Conservation (phyloP, 2,113 vertebrate genomes). For the Synchiropus splendidus region DNA sequence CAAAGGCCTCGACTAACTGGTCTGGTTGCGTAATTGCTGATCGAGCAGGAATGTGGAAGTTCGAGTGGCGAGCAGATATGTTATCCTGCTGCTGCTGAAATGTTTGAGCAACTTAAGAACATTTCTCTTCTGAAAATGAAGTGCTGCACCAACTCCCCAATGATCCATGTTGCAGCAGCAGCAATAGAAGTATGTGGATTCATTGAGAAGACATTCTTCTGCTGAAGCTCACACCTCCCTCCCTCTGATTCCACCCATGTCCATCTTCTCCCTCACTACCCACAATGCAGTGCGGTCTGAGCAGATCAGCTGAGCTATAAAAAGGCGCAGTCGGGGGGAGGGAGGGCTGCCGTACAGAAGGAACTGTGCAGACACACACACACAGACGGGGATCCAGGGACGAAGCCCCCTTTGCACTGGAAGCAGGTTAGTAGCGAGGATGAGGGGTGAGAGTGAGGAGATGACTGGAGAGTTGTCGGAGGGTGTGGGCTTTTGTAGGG, state of each 20-base stretch:
- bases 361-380: slow-evolving; percentile 51
- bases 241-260: slow-evolving; percentile 4
- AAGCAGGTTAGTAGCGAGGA: slow-evolving; percentile 68
- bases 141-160: too few relatives aligned
- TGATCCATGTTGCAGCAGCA: too few relatives aligned
- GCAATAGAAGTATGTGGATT: too few relatives aligned
- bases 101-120: too few relatives aligned
- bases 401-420: slow-evolving; percentile 45
- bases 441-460: background rate
- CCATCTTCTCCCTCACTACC: slow-evolving; percentile 32
- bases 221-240: slow-evolving; percentile 13
- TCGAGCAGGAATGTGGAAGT: slow-evolving; percentile 2
- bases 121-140: too few relatives aligned
- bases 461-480: background rate
- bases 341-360: slow-evolving; percentile 62
- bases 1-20: slow-evolving; percentile 6
- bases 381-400: slow-evolving; percentile 45
- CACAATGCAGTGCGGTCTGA: slow-evolving; percentile 61
- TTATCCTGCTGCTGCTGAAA: too few relatives aligned
- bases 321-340: slow-evolving; percentile 50
- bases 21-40: slow-evolving; percentile 5
- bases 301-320: slow-evolving; percentile 62
- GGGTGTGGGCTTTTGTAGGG: background rate
- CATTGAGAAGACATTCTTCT: background rate
- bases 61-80: too few relatives aligned